phyloP scores from a whole-genome alignment of 2,113 vertebrate species.

The Apodemus speciosus region DNA sequence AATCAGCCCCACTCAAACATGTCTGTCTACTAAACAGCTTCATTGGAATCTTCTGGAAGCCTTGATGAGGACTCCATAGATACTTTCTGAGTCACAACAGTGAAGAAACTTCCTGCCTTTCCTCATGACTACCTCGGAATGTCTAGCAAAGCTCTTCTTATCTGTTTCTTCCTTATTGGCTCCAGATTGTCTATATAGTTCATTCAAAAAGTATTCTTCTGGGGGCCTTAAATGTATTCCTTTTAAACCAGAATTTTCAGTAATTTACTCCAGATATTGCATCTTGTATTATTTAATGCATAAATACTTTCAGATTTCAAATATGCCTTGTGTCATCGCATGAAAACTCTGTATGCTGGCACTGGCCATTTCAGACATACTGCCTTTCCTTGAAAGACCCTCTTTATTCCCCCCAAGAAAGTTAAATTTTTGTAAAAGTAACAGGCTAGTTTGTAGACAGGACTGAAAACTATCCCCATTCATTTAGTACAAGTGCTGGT shows the following conservation, averaged over 20 bases:
- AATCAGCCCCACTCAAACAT: neutral
- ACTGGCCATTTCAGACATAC: slow-evolving; percentile 40
- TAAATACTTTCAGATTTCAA: slow-evolving; percentile 79
- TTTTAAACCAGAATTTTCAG: slow-evolving; percentile 70
- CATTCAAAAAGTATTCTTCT: slow-evolving; percentile 68
- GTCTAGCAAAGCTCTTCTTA: slow-evolving; percentile 31
- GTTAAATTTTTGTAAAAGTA: slow-evolving; percentile 69
- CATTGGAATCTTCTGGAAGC: slow-evolving; percentile 36
- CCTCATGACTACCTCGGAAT: slow-evolving; percentile 52
- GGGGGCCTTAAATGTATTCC: slow-evolving; percentile 70
- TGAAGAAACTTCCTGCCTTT: slow-evolving; percentile 3
- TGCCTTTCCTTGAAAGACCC: too few species aligned
- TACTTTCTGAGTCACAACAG: neutral
- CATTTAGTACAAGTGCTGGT: neutral
- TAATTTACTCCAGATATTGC: slow-evolving; percentile 75
- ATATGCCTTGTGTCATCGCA: slow-evolving; percentile 60
- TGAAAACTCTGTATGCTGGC: slow-evolving; percentile 51
- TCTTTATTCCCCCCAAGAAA: slow-evolving; percentile 30
- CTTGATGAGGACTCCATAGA: neutral
- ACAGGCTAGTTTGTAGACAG: slow-evolving; percentile 51
- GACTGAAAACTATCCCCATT: neutral
- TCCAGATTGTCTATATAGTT: slow-evolving; percentile 38
- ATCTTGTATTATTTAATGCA: slow-evolving; percentile 74
- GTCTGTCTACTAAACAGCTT: neutral
- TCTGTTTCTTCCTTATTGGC: slow-evolving; percentile 51